Conservation (phyloP, 2,888 invertebrate species). For the Malachius bipustulatus region DNA sequence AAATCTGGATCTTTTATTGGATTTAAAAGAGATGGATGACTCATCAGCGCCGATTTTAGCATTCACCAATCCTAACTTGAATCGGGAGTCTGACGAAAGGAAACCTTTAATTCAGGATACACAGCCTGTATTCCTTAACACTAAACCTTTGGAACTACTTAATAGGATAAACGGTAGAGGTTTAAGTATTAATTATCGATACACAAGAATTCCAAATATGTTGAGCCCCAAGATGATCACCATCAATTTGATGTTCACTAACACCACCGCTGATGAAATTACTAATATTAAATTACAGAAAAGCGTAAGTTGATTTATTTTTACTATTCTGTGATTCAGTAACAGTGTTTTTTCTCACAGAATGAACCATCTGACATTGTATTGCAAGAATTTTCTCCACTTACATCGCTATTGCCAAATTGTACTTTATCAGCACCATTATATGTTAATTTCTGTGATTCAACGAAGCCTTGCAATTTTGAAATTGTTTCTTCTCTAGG, state of each 20-base stretch:
- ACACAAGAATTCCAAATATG: conserved; percentile 68
- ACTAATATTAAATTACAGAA: conserved; percentile 56
- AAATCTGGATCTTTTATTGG: conserved; percentile 72
- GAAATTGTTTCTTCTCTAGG: conserved; percentile 57
- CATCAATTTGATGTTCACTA: conserved; percentile 67
- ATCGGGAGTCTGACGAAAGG: conserved; percentile 17
- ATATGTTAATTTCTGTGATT: conserved; percentile 88
- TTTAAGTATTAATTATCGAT: conserved; percentile 51
- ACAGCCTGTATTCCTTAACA: conserved; percentile 47
- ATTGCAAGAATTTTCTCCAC: conserved; percentile 61
- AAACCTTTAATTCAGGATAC: conserved; percentile 44
- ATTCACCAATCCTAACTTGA: conserved; percentile 53
- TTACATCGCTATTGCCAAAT: conserved; percentile 51
- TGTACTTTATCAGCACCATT: conserved; percentile 54
- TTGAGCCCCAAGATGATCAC: conserved; percentile 73
- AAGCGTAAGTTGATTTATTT: conserved; percentile 47
- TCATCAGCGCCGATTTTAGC: conserved; percentile 67
- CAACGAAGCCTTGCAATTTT: conserved; percentile 76
- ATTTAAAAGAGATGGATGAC: conserved; percentile 62
- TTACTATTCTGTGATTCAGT: too few relatives aligned
- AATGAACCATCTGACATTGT: too few relatives aligned
- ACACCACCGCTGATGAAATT: conserved; percentile 53
- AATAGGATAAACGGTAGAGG: conserved; percentile 63
- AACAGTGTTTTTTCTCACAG: too few relatives aligned
- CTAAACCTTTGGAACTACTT: conserved; percentile 50